Percentiles rank a stretch among this genome's conserved stretches.
phyloP scores from a whole-genome alignment of 2,888 invertebrate genomes.

The Chironomus riparius region DNA sequence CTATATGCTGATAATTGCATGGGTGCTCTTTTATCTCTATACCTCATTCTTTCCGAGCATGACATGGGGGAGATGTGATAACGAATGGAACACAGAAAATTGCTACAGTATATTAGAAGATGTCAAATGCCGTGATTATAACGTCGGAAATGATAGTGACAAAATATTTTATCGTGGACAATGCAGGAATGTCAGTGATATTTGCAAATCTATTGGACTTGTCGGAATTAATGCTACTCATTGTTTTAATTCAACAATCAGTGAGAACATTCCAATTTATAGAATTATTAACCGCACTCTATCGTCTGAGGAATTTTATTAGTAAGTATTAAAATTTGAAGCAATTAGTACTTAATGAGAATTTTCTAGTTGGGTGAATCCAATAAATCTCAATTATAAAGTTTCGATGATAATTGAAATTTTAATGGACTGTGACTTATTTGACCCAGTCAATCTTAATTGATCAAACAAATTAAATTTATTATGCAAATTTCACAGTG shows the following conservation, averaged over 20 bases:
- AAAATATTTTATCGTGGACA: constrained; percentile 47
- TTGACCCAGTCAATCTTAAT: background rate
- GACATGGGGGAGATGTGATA: constrained; percentile 60
- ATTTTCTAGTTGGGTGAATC: background rate
- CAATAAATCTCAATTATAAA: no score
- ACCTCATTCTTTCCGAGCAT: constrained; percentile 55
- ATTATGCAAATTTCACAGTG: constrained; percentile 45
- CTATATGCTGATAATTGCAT: constrained; percentile 71
- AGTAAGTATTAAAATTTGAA: constrained; percentile 43
- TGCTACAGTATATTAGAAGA: constrained; percentile 60
- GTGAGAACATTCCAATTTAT: constrained; percentile 43
- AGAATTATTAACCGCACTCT: constrained; percentile 47
- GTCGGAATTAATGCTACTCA: constrained; percentile 42
- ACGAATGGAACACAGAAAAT: constrained; percentile 49
- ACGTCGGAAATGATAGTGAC: constrained; percentile 38
- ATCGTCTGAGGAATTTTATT: constrained; percentile 59
- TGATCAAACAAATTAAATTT: background rate
- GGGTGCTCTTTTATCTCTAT: constrained; percentile 66
- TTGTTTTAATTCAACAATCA: constrained; percentile 41
- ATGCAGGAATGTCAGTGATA: constrained; percentile 45
- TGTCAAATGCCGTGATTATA: constrained; percentile 43
- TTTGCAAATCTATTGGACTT: constrained; percentile 44
- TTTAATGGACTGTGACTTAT: no score
- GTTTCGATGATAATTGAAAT: no score
- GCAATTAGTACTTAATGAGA: no score